Evolutionary conservation across 2,797 vertebrate species (phyloP).

Genomic region (Sebastes paucispinis): DNA sequence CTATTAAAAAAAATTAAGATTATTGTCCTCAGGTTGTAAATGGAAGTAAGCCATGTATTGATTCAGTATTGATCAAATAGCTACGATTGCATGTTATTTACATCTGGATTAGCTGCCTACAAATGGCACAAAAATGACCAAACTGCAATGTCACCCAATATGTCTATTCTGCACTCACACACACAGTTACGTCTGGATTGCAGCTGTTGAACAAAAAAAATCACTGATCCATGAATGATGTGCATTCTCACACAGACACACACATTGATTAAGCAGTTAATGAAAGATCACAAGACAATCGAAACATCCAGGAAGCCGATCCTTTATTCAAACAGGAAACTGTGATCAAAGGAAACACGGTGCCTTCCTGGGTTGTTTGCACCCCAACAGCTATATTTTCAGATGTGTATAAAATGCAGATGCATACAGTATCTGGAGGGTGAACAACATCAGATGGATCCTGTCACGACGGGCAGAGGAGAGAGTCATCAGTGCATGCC

Average conservation of each 20-base stretch:
- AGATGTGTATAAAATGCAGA: slow-evolving; percentile 56
- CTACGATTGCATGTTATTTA: not conserved
- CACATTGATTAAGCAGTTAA: slow-evolving; percentile 38
- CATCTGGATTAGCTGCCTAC: not conserved
- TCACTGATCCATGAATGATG: slow-evolving; percentile 25
- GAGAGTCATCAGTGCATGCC: slow-evolving; percentile 53
- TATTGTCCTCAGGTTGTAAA: not conserved
- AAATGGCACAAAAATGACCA: not conserved
- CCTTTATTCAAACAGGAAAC: slow-evolving; percentile 53
- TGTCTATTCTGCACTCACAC: not conserved
- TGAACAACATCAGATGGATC: slow-evolving; percentile 72
- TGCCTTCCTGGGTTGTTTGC: slow-evolving; percentile 46
- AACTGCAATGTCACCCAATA: not conserved
- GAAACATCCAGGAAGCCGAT: slow-evolving; percentile 56
- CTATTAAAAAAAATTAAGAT: not conserved
- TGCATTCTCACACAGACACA: slow-evolving; percentile 8
- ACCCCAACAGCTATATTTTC: slow-evolving; percentile 28
- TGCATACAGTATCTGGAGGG: slow-evolving; percentile 51
- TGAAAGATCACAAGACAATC: slow-evolving; percentile 62
- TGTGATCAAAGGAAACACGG: slow-evolving; percentile 59
- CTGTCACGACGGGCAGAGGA: slow-evolving; percentile 56
- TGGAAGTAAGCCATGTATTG: not conserved
- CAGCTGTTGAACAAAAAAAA: slow-evolving; percentile 1
- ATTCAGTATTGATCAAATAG: not conserved
- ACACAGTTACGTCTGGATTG: not conserved